Evolutionary conservation across 2,797 vertebrate genomes (phyloP).

Genomic region (Garrulus glandarius): DNA sequence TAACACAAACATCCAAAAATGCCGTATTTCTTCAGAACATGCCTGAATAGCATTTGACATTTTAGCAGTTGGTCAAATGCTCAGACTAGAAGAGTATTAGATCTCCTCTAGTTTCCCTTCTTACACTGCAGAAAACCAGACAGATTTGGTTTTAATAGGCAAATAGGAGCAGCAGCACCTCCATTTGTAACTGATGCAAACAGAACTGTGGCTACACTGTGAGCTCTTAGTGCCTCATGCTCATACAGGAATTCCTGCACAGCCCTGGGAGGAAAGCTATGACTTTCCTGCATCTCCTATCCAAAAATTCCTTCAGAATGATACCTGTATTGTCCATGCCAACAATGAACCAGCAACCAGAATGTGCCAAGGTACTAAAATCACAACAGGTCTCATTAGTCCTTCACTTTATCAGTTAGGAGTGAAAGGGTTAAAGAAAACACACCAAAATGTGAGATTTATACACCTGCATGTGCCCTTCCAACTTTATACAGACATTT

Average conservation of each 20-base stretch:
- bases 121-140: background rate
- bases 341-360: background rate
- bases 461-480: background rate
- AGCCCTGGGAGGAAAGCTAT: background rate
- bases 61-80: background rate
- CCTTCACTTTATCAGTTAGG: background rate
- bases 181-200: background rate
- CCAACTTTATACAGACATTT: background rate
- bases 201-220: background rate
- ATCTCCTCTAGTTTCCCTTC: background rate
- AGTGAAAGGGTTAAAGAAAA: background rate
- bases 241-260: background rate
- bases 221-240: accelerated
- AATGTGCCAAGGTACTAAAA: background rate
- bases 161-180: background rate
- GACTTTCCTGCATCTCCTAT: background rate
- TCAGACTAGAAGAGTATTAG: background rate
- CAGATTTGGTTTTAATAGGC: background rate
- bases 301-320: background rate
- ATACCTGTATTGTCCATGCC: accelerated
- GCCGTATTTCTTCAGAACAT: background rate
- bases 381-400: background rate
- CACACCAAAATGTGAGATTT: background rate
- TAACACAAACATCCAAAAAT: background rate
- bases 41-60: background rate